Base-by-base conservation (phyloP, 2,113 vertebrate species). In the Corythaixoides concolor region DNA sequence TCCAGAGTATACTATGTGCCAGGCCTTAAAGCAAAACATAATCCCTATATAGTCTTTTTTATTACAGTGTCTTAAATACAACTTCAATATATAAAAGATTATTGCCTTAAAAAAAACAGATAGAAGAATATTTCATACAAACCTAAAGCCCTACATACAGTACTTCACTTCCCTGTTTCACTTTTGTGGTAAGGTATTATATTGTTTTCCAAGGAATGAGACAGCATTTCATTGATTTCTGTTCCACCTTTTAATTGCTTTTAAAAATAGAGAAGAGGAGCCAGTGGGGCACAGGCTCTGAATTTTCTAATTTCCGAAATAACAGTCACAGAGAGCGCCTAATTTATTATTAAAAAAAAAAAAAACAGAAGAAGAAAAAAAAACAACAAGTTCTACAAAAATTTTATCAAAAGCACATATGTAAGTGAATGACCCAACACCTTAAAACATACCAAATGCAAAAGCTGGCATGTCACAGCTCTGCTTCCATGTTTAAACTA, bases 211-310 rank as follows among this genome's bases (percentile, higher is more conserved):
- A 78, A 78, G 27, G 56, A 94, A 87, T 23, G 26, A 95, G 86
- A 90, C 32, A 77, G 77, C 77, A 64, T 52, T 92, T 94, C 43
- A 35, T 12, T 52, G n/a, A 89, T 75, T 27, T 74, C n/a, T 47
- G 15, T 56, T 87, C 52, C 37, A 85, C 16, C 32, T 95, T 92
- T 88, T 62, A 86, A 86, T n/a, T 58, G 26, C 27, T 85, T 92
- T 76, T 72, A 94, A 89, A 56, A 50, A 74, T 32, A 91, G 30
- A 72, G 27, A 55, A 69, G 60, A 59, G 18, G 15, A 91, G 41
- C 23, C 52, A 85, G 26, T 13, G 15, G 14, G 52, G 6, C 22
- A 88, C 12, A n/a, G 56, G 12, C 4, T 39, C 33, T 52, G 8
- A 33, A 81, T 81, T 53, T 77, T 74, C 47, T 78, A 77, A 23